Evolutionary conservation across 2,888 invertebrate species (phyloP), one percentile per base, ranked within the genome.

Genomic region (Eupithecia subumbrata): DNA sequence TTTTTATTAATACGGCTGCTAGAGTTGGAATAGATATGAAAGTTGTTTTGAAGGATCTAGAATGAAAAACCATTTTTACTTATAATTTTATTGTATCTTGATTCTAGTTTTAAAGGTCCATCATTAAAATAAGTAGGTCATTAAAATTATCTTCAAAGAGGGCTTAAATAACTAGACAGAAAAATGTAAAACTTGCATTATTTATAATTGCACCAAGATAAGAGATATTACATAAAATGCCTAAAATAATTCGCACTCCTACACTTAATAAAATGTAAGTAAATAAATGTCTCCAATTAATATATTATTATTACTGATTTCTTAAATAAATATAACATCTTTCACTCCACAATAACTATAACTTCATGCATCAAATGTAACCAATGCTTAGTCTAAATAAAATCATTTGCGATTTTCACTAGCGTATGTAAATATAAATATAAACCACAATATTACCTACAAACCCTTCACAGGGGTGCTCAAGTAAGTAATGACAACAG

Each of bases 151-250:
- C 80, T 81, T 81, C 83, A 82, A 83, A 82, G 52, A 56, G 79
- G 81, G 83, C 80, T 73, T 81, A 82, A 83, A 40, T 80, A 72
- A 76, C 85, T 85, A 84, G 85, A 86, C 79, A 78, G 81, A 82
- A 78, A 81, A 78, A 81, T 83, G 79, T 76, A 80, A 83, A 84
- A 85, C 86, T 87, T 87, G 85, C 78, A 52, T 87, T 80, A 86
- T 90, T 87, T 80, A 85, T 90, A 92, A 94, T 93, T 93, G 93
- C 94, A 93, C 93, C 93, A 88, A 89, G 84, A 40, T 40, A 9
- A 40, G 40, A 40, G 40, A 78, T 88, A 89, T 90, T 87, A 87
- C 81, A 82, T 37, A 88, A 92, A 92, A 92, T 92, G 90, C 92
- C 90, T 91, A 87, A 84, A 85, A 84, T 87, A 86, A 75, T 18